Evolutionary conservation across 1,140 invertebrate genomes (phyloP), one percentile per base, ranked within the genome.

Genomic region (Conopomorpha cramerella): DNA sequence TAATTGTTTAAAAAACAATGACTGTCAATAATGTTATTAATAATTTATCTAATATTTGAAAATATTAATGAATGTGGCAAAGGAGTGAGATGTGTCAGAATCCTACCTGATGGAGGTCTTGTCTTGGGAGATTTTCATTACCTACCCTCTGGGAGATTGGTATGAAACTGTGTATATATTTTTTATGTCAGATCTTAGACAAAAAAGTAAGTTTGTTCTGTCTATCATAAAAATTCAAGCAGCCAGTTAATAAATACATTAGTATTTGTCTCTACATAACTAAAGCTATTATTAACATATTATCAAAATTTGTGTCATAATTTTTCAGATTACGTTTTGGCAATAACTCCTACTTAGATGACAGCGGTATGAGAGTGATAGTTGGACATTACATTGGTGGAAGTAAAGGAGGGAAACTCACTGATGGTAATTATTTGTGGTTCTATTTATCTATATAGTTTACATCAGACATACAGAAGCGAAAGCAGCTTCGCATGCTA

Each of bases 311-410:
- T 25, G 4, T 34, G 14, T 12, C 31, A 40, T 18, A 38, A 29
- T 38, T 12, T 57, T 68, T 28, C 41, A 74, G 70, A 33, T 50
- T 63, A 38, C 55, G 58, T 16, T 63, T 45, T 55, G 58, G 60
- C 36, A 49, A 59, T 29, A 52, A 70, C 39, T 67, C 66, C 51
- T 90, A 89, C 57, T 79, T 89, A 16, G 88, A 92, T 71, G 81
- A 81, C 31, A 81, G 78, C 55, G 90, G 89, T 17, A 82, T 90
- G 58, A 82, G 84, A 48, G 89, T 93, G 3, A 85, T 93, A 15
- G 87, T 93, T 14, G 91, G 90, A 1, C 89, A 91, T 72, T 93
- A 92, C 67, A 82, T 92, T 43, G 71, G 67, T 46, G 90, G 90
- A 8, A 86, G 86, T 77, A 40, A 63, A 79, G 43, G 82, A 41